Base-by-base conservation (phyloP, 2,888 invertebrate genomes). In the Tromatobia lineatoria region DNA sequence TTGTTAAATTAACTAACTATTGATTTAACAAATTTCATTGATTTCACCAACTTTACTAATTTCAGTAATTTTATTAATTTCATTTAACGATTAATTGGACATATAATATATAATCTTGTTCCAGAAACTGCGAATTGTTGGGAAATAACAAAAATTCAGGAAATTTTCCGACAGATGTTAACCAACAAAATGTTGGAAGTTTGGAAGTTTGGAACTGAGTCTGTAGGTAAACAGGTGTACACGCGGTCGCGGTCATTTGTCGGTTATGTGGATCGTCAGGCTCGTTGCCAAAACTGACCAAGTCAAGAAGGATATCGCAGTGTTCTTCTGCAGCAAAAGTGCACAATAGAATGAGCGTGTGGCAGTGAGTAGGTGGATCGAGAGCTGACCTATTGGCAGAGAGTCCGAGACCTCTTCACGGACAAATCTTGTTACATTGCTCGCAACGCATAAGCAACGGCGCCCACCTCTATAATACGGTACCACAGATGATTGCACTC, bases 241-340 rank as follows among this genome's bases (percentile, higher is more conserved):
- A 20, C 4, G 7, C 42, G n/a, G 34, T 10, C 47, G 25, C 42
- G 23, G 59, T 70, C 45, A 13, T 42, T 47, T 38, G 29, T 77
- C n/a, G 18, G 71, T 66, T 50, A 84, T 84, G 82, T 77, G 80
- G 82, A 82, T 59, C 81, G 73, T 69, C 77, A 73, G 77, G 81
- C 85, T 52, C 23, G 59, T 61, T 84, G 86, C 86, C 84, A 86
- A 80, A 81, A 86, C 83, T 86, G 83, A 86, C 83, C 83, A 84
- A 80, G 81, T 86, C 83, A 86, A 85, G 85, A 81, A 79, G 75
- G 73, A 76, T 73, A 50, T 78, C 71, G 50, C 57, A 42, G 66
- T 38, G 76, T 59, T 45, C 50, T 74, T 69, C 71, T 59, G 73
- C 67, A 69, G 50, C 42, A 10, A 11, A 50, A 54, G 66, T 29